Evolutionary conservation across 2,888 invertebrate genomes (phyloP).

Genomic region (Erebia palarica): DNA sequence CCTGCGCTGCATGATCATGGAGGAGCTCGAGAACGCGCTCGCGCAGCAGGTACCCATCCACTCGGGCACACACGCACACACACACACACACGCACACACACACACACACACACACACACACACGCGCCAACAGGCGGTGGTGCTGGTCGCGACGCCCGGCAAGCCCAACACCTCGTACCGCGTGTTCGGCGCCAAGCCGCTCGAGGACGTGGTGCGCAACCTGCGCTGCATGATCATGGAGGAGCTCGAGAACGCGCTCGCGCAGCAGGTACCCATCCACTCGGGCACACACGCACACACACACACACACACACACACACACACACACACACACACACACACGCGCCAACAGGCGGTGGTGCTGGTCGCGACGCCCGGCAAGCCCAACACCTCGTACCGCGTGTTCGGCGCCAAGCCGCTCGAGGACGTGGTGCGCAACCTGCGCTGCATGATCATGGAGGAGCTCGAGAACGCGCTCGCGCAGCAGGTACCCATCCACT

Average conservation of each 20-base stretch:
- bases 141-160: slow-evolving; percentile 97
- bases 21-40: slow-evolving; percentile 95
- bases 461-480: slow-evolving; percentile 96
- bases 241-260: slow-evolving; percentile 95
- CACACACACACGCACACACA: too few species aligned
- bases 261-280: slow-evolving; percentile 86
- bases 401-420: slow-evolving; percentile 98
- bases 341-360: slow-evolving; percentile 98
- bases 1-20: slow-evolving; percentile 95
- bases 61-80: not conserved
- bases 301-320: too few species aligned
- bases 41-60: slow-evolving; percentile 87
- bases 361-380: slow-evolving; percentile 97
- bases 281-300: not conserved
- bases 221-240: slow-evolving; percentile 96
- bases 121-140: slow-evolving; percentile 98
- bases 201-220: slow-evolving; percentile 97
- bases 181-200: slow-evolving; percentile 97
- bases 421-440: slow-evolving; percentile 96
- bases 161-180: slow-evolving; percentile 98
- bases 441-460: slow-evolving; percentile 96
- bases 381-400: slow-evolving; percentile 97
- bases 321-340: too few species aligned
- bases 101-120: too few species aligned
- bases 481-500: slow-evolving; percentile 85